Base-by-base conservation (phyloP, 1,140 invertebrate species). In the Triops longicaudatus region DNA sequence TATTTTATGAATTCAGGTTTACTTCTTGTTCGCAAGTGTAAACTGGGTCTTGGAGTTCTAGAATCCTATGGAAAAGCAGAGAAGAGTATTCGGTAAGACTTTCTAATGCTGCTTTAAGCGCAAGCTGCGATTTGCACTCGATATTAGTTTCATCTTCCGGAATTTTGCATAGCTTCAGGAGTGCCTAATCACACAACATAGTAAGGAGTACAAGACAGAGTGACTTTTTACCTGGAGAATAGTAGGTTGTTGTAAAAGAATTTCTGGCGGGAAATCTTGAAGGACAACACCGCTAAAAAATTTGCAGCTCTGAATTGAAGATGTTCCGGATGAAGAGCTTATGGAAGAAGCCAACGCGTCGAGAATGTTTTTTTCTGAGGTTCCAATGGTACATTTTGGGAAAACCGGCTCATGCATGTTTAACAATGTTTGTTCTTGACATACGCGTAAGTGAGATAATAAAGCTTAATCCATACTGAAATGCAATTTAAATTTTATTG, bases 221-320 rank as follows among this genome's bases (percentile, higher is more conserved):
- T 6, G 17, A 63, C 0, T 14, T n/a, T 63, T 9, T 63, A 63
- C 50, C 17, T 63, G 50, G 14, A 12, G 50, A 22, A 63, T 63
- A n/a, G 50, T 63, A n/a, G 50, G 50, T n/a, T 63, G 50, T 22
- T 63, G 50, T 14, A 63, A 17, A 22, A 63, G 50, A 63, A 63
- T 63, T 63, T 63, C 50, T 63, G 50, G 50, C 5, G 50, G 50
- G 14, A 63, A 63, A 63, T 63, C 50, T 63, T 63, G 50, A n/a
- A 63, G 50, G 50, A 63, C 50, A 22, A 63, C 50, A 14, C 50
- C 17, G 5, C 50, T 22, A 63, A 63, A 63, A 22, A 63, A 63
- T 17, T 63, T 63, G 50, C 50, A 63, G 2, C 50, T 63, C 17
- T 63, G 14, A 14, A 63, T 5, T 6, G 50, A 14, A 6, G 7